phyloP scores from a whole-genome alignment of 2,888 invertebrate species.

The Trissoscelio sp. region DNA sequence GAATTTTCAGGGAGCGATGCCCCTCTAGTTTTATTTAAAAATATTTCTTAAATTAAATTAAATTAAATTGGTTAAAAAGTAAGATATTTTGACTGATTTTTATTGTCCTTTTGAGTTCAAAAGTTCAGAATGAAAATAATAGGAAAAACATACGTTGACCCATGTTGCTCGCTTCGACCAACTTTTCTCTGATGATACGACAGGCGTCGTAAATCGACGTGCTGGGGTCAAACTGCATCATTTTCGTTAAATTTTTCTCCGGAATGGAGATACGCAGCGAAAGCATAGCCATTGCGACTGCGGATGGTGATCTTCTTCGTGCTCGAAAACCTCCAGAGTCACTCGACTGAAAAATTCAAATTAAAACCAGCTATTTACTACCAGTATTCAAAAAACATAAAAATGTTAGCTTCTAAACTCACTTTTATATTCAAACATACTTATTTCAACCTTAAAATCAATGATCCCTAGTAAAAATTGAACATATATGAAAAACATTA shows the following conservation, averaged over 20 bases:
- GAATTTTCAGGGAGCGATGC: no score
- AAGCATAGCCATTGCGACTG: constrained; percentile 87
- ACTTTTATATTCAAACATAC: no score
- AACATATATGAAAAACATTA: no score
- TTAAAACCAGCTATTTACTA: constrained; percentile 6
- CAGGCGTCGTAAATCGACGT: constrained; percentile 98
- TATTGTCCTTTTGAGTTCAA: no score
- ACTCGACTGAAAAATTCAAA: constrained; percentile 76
- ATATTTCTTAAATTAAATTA: no score
- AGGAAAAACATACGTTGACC: constrained; percentile 95
- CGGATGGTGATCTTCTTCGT: constrained; percentile 76
- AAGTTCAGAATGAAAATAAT: no score
- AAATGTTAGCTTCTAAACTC: no score
- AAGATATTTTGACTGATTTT: no score
- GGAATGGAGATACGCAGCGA: constrained; percentile 94
- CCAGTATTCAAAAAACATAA: not conserved
- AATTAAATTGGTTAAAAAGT: no score
- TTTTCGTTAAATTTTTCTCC: constrained; percentile 95
- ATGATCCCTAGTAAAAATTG: no score
- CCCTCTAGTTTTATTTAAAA: no score
- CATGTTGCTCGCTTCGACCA: constrained; percentile 91
- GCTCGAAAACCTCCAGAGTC: constrained; percentile 79
- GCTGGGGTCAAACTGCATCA: constrained; percentile 98
- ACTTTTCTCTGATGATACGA: constrained; percentile 96
- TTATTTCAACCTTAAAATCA: no score